Conservation (phyloP, 1,140 invertebrate genomes). For the Solenopsis fugax region DNA sequence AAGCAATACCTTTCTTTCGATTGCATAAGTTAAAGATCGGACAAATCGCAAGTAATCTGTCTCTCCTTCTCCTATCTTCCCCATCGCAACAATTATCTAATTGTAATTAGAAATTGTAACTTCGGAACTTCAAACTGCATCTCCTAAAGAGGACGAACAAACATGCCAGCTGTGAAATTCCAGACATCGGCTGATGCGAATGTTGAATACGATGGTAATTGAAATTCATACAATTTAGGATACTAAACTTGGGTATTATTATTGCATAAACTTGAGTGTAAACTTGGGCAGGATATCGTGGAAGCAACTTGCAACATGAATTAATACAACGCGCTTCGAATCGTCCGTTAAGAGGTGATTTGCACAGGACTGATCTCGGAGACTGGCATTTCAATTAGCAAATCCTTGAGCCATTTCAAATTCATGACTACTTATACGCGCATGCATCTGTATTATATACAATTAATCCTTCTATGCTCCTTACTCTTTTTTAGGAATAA, state of each 20-base stretch:
- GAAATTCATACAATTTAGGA: constrained; percentile 37
- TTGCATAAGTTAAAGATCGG: not conserved
- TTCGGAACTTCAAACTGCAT: not conserved
- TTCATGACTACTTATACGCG: not conserved
- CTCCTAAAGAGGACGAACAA: not conserved
- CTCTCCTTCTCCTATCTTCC: no score
- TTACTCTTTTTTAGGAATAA: no score
- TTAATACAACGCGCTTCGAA: not conserved
- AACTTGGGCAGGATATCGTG: not conserved
- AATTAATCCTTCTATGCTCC: no score
- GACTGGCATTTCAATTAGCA: not conserved
- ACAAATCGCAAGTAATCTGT: not conserved
- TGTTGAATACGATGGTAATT: not conserved
- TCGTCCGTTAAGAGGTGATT: constrained; percentile 28
- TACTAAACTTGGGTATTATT: constrained; percentile 3
- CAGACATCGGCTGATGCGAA: not conserved
- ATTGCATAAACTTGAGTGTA: constrained; percentile 14
- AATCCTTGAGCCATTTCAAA: not conserved
- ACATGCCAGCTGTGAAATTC: not conserved
- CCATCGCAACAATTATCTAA: not conserved
- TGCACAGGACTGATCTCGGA: constrained; percentile 3
- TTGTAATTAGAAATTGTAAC: not conserved
- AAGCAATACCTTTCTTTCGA: not conserved
- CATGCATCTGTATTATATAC: not conserved
- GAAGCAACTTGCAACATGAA: constrained; percentile 3